Evolutionary conservation across 2,888 invertebrate genomes (phyloP).

Genomic region (Lasiommata megera): DNA sequence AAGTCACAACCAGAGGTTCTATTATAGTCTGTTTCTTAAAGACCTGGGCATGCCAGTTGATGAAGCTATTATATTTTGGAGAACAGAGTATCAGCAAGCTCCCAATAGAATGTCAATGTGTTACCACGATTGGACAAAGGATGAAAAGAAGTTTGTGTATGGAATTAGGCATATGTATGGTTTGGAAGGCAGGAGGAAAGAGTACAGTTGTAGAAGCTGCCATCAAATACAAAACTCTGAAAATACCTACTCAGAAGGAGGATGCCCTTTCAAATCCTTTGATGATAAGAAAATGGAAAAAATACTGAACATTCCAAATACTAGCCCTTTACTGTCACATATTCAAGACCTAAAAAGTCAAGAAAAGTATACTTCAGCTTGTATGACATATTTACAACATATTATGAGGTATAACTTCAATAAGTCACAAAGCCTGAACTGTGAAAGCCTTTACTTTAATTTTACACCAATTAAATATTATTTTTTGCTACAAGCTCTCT

Average conservation of each 20-base stretch:
- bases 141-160: constrained; percentile 83
- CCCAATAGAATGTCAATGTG: constrained; percentile 72
- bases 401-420: constrained; percentile 27
- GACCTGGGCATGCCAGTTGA: constrained; percentile 85
- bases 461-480: constrained; percentile 69
- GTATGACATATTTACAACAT: constrained; percentile 48
- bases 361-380: constrained; percentile 52
- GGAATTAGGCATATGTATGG: constrained; percentile 88
- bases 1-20: constrained; percentile 83
- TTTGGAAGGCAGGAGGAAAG: constrained; percentile 84
- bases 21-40: constrained; percentile 86
- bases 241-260: constrained; percentile 78
- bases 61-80: constrained; percentile 85
- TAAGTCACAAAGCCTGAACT: constrained; percentile 29
- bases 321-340: constrained; percentile 44
- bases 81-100: constrained; percentile 81
- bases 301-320: constrained; percentile 46
- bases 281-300: constrained; percentile 62
- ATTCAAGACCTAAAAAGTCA: constrained; percentile 52
- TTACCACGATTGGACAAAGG: constrained; percentile 83
- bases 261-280: constrained; percentile 84
- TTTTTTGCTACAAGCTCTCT: constrained; percentile 20
- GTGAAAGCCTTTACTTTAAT: constrained; percentile 57
- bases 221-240: constrained; percentile 78
- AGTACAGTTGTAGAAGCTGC: constrained; percentile 83